Conservation (phyloP, 1,140 invertebrate species). For the Dreissena polymorpha region DNA sequence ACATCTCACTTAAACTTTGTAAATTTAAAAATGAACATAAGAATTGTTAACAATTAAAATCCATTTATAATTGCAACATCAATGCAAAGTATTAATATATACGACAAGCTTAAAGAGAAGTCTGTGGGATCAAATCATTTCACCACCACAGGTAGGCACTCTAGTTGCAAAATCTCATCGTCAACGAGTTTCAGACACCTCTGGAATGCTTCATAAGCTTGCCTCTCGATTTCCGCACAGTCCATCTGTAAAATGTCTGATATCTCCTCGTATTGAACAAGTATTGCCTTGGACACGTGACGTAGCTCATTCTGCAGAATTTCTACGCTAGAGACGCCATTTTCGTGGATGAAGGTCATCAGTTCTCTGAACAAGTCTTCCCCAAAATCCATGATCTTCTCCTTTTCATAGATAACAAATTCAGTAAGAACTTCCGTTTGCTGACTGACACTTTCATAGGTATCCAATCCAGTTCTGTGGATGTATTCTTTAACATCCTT, state of each 20-base stretch:
- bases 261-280: neutral
- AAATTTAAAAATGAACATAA: no score
- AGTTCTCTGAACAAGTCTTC: neutral
- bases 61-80: no score
- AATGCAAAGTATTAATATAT: no score
- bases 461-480: no score
- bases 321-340: neutral
- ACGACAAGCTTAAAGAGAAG: no score
- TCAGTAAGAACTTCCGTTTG: neutral
- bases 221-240: neutral
- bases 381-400: conserved; percentile 17
- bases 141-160: no score
- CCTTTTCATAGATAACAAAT: conserved; percentile 14
- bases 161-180: neutral
- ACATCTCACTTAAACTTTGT: no score
- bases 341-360: neutral
- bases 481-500: no score
- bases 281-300: neutral
- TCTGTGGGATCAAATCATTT: no score
- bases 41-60: no score
- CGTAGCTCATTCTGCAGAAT: conserved; percentile 6
- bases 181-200: conserved; percentile 7
- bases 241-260: neutral
- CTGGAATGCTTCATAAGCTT: neutral
- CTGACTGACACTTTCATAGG: neutral